Evolutionary conservation across 2,888 invertebrate genomes (phyloP).

Genomic region (Scaptomyza reducta): DNA sequence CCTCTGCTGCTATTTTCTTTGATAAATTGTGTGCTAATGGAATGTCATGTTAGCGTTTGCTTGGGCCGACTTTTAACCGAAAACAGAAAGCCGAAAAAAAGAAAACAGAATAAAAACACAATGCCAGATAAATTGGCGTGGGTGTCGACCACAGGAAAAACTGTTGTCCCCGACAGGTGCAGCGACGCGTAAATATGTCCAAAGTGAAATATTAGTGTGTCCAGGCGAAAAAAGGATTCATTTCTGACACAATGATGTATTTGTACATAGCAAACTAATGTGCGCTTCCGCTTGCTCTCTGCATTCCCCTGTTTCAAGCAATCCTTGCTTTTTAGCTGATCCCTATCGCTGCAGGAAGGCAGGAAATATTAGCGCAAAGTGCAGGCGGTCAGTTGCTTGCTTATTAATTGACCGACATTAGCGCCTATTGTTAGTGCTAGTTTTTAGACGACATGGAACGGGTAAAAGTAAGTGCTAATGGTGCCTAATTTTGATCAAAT

Average conservation of each 20-base stretch:
- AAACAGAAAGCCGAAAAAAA: conserved; percentile 28
- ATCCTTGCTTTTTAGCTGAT: conserved; percentile 72
- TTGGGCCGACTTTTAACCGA: conserved; percentile 71
- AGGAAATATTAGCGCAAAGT: conserved; percentile 74
- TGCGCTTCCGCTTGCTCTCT: conserved; percentile 52
- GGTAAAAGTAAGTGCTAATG: conserved; percentile 68
- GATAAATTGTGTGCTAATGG: conserved; percentile 84
- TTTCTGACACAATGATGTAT: conserved; percentile 74
- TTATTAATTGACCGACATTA: conserved; percentile 74
- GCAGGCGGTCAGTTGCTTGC: conserved; percentile 29
- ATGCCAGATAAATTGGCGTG: conserved; percentile 69
- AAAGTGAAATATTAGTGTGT: conserved; percentile 48
- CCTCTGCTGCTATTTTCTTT: conserved; percentile 42
- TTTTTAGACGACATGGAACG: conserved; percentile 1
- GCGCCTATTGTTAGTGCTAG: conserved; percentile 67
- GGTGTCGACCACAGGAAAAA: conserved; percentile 47
- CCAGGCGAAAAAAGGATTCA: conserved; percentile 65
- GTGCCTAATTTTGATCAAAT: conserved; percentile 56
- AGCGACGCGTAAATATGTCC: conserved; percentile 57
- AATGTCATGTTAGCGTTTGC: conserved; percentile 83
- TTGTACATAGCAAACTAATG: conserved; percentile 54
- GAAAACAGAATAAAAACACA: conserved; percentile 12
- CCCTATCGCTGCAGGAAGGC: conserved; percentile 54
- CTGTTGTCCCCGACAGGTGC: conserved; percentile 55
- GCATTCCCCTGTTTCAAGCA: conserved; percentile 18